Conservation (phyloP, 1,140 invertebrate genomes). For the Drosophila malerkotliana region DNA sequence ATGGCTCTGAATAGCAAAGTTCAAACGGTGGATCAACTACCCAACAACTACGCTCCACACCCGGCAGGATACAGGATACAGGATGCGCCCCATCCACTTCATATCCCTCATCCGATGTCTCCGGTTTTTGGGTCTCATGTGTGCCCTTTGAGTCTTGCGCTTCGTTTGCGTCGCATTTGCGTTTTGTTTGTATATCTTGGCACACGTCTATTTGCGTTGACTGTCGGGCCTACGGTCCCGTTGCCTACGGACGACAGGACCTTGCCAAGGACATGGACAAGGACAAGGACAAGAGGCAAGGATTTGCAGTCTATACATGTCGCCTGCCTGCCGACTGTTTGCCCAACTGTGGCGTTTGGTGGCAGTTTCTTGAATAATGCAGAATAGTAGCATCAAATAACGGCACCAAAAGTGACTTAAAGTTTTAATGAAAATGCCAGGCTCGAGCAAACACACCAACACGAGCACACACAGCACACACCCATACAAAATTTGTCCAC, state of each 20-base stretch:
- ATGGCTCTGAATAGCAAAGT: conserved; percentile 44
- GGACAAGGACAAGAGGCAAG: conserved; percentile 40
- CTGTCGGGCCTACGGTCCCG: conserved; percentile 44
- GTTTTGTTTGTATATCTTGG: conserved; percentile 38
- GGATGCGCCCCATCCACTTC: background rate
- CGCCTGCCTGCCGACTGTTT: conserved; percentile 27
- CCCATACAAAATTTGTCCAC: background rate
- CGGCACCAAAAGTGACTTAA: conserved; percentile 76
- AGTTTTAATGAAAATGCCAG: conserved; percentile 77
- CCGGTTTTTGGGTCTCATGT: conserved; percentile 40
- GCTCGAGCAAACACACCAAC: conserved; percentile 38
- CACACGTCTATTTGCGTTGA: conserved; percentile 68
- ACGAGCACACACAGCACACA: conserved; percentile 8
- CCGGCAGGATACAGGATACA: background rate
- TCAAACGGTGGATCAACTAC: conserved; percentile 57
- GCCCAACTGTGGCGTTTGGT: conserved; percentile 50
- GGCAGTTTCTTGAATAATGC: conserved; percentile 74
- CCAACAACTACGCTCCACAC: conserved; percentile 25
- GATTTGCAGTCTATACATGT: conserved; percentile 37
- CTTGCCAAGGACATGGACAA: conserved; percentile 28
- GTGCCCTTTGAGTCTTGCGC: conserved; percentile 37
- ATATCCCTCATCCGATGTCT: conserved; percentile 18
- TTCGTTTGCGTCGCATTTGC: conserved; percentile 49
- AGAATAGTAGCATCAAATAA: conserved; percentile 73
- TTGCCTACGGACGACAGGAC: conserved; percentile 2